Base-by-base conservation (phyloP, 2,113 vertebrate species). In the Sinocyclocheilus maitianheensis region DNA sequence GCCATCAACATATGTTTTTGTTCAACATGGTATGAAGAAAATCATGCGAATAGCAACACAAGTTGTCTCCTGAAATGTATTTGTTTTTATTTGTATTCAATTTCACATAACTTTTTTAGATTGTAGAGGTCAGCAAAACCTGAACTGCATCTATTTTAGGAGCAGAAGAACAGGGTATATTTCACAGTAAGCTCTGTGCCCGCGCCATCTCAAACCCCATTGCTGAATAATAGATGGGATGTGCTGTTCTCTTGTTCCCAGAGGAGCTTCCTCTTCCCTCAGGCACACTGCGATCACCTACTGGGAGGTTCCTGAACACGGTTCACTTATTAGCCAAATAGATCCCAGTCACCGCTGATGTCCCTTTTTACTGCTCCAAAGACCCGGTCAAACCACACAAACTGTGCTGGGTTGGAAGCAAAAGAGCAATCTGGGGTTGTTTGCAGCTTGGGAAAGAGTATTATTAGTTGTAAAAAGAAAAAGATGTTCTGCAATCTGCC, bases 221-320 rank as follows among this genome's bases (percentile, higher is more conserved):
- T 86, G 77, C 81, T 89, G 81, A 89, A 89, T 89, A 88, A 89
- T 89, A 84, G 71, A 89, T 88, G 81, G 71, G 55, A 86, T 89
- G 51, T 84, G 86, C 89, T 63, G 69, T 84, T 86, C 77, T 86
- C 67, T 86, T 43, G 81, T 75, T 86, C 89, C 84, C 89, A 81
- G 58, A 72, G 86, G 76, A 84, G 82, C 37, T 55, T 63, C 51
- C 65, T 74, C 65, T 71, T 58, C 81, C 86, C 86, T 53, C 46
- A 81, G 84, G 81, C 55, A 37, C 53, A 24, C 34, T 22, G 43
- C 37, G 71, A 85, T 77, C 75, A 77, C 82, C 71, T 77, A 58
- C 81, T 83, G 81, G 65, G 81, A 83, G 81, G 65, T 20, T 83
- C 13, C 81, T 4, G 51, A 75, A 34, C 82, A 65, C n/a, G 51